Evolutionary conservation across 2,113 vertebrate genomes (phyloP).

Genomic region (Anguilla rostrata): DNA sequence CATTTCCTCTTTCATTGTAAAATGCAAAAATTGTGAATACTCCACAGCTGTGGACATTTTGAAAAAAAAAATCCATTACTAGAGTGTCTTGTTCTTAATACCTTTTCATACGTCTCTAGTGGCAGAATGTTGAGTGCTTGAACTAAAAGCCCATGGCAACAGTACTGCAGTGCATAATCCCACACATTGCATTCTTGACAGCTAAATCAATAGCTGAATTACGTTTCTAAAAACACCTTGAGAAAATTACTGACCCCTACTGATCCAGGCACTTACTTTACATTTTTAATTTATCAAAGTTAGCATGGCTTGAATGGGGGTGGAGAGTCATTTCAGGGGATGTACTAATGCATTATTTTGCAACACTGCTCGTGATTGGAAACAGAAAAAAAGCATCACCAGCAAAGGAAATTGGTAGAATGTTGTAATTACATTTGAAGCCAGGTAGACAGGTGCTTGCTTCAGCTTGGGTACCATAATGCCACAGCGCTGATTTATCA

Average conservation of each 20-base stretch:
- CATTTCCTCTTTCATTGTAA: background rate
- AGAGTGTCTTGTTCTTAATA: background rate
- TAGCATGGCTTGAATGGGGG: background rate
- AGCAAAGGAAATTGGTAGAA: background rate
- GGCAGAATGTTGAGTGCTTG: background rate
- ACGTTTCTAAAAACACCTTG: constrained; percentile 24
- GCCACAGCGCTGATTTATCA: background rate
- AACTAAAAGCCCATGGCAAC: constrained; percentile 1
- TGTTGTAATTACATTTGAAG: background rate
- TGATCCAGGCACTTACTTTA: constrained; percentile 18
- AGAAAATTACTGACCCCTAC: background rate
- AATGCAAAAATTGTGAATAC: background rate
- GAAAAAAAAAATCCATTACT: background rate
- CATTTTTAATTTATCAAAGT: constrained; percentile 26
- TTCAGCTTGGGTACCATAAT: background rate
- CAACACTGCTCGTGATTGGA: background rate
- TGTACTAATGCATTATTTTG: background rate
- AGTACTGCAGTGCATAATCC: background rate
- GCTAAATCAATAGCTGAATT: constrained; percentile 21
- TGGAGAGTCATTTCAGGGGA: background rate
- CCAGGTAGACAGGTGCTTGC: background rate
- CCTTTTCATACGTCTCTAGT: background rate
- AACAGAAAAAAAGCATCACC: background rate
- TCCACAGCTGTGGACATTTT: background rate
- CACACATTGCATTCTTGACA: constrained; percentile 21